phyloP scores from a whole-genome alignment of 2,797 vertebrate genomes.

The Manis pentadactyla region DNA sequence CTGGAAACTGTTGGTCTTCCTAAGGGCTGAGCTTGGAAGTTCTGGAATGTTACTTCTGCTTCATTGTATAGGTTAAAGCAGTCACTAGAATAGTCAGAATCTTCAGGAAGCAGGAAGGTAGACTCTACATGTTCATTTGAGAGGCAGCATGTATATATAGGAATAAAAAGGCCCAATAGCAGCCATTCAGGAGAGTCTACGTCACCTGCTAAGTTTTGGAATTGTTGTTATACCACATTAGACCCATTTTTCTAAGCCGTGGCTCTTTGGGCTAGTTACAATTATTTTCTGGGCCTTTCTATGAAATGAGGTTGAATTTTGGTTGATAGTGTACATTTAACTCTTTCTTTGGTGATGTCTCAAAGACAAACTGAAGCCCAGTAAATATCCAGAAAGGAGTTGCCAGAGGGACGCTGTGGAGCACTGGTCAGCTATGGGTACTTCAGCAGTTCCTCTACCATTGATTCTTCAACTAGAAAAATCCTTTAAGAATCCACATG shows the following conservation, averaged over 20 bases:
- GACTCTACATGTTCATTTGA: neutral
- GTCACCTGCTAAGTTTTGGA: neutral
- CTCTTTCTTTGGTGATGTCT: neutral
- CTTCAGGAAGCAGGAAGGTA: neutral
- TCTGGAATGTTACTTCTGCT: neutral
- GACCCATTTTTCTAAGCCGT: neutral
- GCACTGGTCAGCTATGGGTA: neutral
- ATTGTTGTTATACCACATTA: neutral
- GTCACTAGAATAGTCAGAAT: neutral
- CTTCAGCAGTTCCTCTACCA: neutral
- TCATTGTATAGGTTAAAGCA: slow-evolving; percentile 11
- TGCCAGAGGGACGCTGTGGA: neutral
- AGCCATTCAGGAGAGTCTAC: neutral
- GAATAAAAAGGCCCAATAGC: neutral
- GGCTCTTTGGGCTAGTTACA: neutral
- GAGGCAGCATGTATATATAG: neutral
- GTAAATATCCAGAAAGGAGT: slow-evolving; percentile 13
- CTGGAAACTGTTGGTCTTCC: neutral
- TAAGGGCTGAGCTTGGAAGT: neutral
- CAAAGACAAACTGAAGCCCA: slow-evolving; percentile 15
- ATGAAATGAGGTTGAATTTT: slow-evolving; percentile 28
- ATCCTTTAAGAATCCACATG: neutral
- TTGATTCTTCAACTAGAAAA: neutral
- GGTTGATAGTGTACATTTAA: neutral
- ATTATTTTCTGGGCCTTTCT: neutral